phyloP scores from a whole-genome alignment of 2,113 vertebrate genomes.

The Chaenocephalus aceratus region DNA sequence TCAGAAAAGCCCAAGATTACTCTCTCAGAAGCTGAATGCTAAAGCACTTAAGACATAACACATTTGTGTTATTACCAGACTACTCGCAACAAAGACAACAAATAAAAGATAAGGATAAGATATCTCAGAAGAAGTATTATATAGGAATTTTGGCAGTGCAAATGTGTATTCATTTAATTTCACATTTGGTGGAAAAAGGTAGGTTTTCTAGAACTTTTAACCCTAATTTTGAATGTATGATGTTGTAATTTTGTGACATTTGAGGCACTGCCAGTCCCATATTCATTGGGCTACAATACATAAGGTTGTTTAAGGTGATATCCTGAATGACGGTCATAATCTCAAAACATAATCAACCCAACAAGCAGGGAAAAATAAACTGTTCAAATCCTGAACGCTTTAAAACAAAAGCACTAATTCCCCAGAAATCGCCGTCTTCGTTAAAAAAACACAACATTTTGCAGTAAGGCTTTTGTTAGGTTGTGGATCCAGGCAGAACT shows the following conservation, averaged over 20 bases:
- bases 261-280: neutral
- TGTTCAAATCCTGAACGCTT: neutral
- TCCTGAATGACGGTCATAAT: neutral
- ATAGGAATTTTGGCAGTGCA: neutral
- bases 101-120: neutral
- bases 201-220: no score
- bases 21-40: constrained; percentile 24
- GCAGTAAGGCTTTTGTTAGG: constrained; percentile 33
- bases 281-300: neutral
- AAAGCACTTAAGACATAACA: constrained; percentile 15
- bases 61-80: constrained; percentile 16
- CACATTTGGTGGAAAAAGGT: neutral
- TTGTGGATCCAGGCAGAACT: constrained; percentile 38
- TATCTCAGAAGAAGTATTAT: neutral
- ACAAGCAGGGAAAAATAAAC: neutral
- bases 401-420: neutral
- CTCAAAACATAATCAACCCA: neutral
- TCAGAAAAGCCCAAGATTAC: constrained; percentile 18
- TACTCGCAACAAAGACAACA: neutral
- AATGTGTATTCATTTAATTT: neutral
- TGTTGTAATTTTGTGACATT: no score
- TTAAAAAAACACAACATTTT: neutral
- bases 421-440: neutral
- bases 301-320: neutral
- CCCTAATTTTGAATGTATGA: no score